Percentiles rank a stretch among this genome's conserved stretches.
These are phyloP conservation scores for Nemapogon koenigi DNA, from an alignment of 2,888 invertebrate species.

Conservation along the genomic window DNA sequence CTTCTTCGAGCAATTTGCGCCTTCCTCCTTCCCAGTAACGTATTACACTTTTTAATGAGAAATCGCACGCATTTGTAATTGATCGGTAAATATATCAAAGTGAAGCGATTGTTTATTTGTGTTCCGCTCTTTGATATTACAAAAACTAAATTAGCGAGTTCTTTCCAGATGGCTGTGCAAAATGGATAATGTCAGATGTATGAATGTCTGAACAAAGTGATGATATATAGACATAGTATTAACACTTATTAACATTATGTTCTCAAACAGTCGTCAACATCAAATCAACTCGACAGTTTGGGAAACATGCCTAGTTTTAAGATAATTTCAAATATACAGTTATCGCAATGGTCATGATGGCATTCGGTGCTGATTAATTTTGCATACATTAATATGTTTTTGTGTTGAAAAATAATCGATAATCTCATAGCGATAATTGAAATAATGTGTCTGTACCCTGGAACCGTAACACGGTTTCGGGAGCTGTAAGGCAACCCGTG, in stretches of 20 bases:
- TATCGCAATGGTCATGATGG: no score
- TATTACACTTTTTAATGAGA: background rate
- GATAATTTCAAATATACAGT: no score
- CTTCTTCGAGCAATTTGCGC: constrained; percentile 46
- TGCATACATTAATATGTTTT: no score
- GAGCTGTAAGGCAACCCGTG: no score
- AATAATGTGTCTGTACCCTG: no score
- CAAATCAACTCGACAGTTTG: no score
- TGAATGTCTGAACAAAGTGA: constrained; percentile 56
- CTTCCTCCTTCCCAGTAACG: constrained; percentile 39
- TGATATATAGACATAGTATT: constrained; percentile 49
- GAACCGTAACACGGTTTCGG: no score
- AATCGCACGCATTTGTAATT: constrained; percentile 15
- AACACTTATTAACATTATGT: constrained; percentile 48
- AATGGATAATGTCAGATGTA: constrained; percentile 57
- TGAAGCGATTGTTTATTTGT: background rate
- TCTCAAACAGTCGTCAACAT: background rate
- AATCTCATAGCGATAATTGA: no score
- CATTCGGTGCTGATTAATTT: no score
- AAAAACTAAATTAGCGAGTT: constrained; percentile 53
- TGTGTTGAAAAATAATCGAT: no score
- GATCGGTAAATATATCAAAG: constrained; percentile 13
- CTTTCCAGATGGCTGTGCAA: constrained; percentile 60
- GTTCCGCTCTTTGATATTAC: constrained; percentile 61
- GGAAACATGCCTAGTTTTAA: no score